Percentiles rank a stretch among this genome's conserved stretches.
Conservation (phyloP, 2,797 vertebrate genomes). For the Tenualosa thibaudeaui region DNA sequence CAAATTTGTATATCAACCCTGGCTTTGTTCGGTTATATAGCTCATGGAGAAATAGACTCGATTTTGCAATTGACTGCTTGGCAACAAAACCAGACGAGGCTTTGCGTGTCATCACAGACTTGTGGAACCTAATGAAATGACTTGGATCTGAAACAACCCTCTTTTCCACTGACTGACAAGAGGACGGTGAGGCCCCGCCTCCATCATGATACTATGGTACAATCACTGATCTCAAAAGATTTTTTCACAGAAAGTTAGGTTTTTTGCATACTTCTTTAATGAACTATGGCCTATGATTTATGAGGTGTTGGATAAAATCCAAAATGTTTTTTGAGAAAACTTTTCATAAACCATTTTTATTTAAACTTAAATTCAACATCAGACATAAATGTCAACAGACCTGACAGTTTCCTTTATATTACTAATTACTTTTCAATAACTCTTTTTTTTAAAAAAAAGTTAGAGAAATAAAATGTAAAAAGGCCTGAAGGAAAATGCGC, state of each 20-base stretch:
- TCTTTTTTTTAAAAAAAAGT: neutral
- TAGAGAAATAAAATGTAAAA: too few species aligned
- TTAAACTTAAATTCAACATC: neutral
- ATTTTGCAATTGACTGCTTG: neutral
- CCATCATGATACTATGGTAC: too few species aligned
- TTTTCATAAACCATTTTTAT: neutral
- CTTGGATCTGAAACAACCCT: neutral
- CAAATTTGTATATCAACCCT: neutral
- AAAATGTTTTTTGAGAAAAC: too few species aligned
- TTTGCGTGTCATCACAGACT: constrained; percentile 12
- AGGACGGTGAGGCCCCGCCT: neutral
- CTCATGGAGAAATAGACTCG: neutral
- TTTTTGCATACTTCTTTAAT: too few species aligned
- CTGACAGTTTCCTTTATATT: neutral
- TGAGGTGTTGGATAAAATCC: too few species aligned
- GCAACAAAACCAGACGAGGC: neutral
- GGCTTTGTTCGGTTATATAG: neutral
- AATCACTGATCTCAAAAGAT: neutral
- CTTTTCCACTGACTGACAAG: neutral
- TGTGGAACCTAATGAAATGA: neutral
- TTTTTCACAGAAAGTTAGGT: too few species aligned
- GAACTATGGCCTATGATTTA: too few species aligned
- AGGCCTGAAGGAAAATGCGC: too few species aligned
- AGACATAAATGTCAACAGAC: neutral
- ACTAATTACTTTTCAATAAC: too few species aligned